phyloP scores from a whole-genome alignment of 2,797 vertebrate genomes.

The Gymnocypris eckloni region DNA sequence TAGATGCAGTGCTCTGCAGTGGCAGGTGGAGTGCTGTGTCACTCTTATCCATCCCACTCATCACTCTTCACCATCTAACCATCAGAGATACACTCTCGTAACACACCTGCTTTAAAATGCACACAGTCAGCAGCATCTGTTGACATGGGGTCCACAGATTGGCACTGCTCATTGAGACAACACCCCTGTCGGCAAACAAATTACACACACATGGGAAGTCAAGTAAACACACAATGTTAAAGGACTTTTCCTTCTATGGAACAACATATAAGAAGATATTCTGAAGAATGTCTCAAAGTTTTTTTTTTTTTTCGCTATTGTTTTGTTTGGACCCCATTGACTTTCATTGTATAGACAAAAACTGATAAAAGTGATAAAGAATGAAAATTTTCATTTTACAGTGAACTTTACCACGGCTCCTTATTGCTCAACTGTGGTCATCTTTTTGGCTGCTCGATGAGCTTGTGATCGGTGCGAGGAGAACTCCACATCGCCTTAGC shows the following conservation, averaged over 20 bases:
- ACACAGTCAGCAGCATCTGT: conserved; percentile 22
- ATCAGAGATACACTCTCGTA: conserved; percentile 39
- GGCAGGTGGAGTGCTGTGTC: conserved; percentile 55
- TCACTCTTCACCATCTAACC: conserved; percentile 27
- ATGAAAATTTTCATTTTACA: neutral
- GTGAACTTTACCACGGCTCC: neutral
- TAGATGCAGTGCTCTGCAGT: conserved; percentile 64
- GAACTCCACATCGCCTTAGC: conserved; percentile 17
- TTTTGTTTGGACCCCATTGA: conserved; percentile 15
- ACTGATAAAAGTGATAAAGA: neutral
- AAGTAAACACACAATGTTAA: conserved; percentile 27
- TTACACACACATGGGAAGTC: conserved; percentile 23
- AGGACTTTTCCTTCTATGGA: neutral
- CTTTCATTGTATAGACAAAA: neutral
- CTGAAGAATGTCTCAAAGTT: neutral
- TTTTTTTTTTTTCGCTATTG: no score
- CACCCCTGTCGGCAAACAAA: conserved; percentile 26
- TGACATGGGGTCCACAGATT: conserved; percentile 27
- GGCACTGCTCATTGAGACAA: conserved; percentile 43
- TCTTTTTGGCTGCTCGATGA: conserved; percentile 27
- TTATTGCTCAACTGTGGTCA: neutral
- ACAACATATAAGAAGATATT: neutral
- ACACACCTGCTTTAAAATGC: conserved; percentile 43
- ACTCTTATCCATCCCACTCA: conserved; percentile 29
- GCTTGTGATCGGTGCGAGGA: conserved; percentile 20